Evolutionary conservation across 2,888 invertebrate species (phyloP).

Genomic region (Ramazzottius varieornatus): DNA sequence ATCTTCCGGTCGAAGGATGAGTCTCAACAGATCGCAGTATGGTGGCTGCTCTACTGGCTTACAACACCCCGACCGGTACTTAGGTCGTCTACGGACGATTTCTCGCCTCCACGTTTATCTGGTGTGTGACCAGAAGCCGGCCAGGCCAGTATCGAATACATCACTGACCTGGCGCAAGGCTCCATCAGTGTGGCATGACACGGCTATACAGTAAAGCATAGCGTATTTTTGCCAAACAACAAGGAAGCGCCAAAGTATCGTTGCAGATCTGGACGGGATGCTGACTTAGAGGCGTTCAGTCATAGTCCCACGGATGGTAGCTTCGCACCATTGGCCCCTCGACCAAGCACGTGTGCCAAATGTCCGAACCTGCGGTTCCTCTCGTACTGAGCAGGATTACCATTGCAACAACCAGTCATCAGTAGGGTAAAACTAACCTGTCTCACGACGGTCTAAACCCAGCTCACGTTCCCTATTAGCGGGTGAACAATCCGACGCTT

Average conservation of each 20-base stretch:
- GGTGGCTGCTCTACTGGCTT: slow-evolving; percentile 33
- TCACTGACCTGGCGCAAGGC: slow-evolving; percentile 14
- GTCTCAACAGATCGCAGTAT: slow-evolving; percentile 36
- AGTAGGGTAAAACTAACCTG: slow-evolving; percentile 36
- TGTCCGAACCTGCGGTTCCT: slow-evolving; percentile 35
- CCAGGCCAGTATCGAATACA: slow-evolving; percentile 22
- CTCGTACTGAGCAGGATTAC: slow-evolving; percentile 30
- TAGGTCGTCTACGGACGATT: slow-evolving; percentile 37
- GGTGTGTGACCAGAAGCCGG: slow-evolving; percentile 17
- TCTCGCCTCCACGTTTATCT: slow-evolving; percentile 27
- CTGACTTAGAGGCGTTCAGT: slow-evolving; percentile 22
- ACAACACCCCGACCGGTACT: slow-evolving; percentile 34
- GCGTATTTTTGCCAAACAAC: slow-evolving; percentile 23
- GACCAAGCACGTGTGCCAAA: slow-evolving; percentile 25
- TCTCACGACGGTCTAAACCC: slow-evolving; percentile 39
- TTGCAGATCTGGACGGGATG: slow-evolving; percentile 23
- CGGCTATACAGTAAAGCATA: slow-evolving; percentile 6
- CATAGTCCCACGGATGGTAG: slow-evolving; percentile 22
- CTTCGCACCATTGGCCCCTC: slow-evolving; percentile 22
- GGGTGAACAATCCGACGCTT: slow-evolving; percentile 45
- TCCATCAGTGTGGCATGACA: not conserved
- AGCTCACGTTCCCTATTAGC: slow-evolving; percentile 38
- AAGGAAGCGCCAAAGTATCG: slow-evolving; percentile 11
- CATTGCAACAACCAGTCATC: slow-evolving; percentile 23
- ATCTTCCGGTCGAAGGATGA: slow-evolving; percentile 24